Evolutionary conservation across 1,140 invertebrate genomes (phyloP), one percentile per base, ranked within the genome.

Genomic region (Bursaphelenchus mucronatus): DNA sequence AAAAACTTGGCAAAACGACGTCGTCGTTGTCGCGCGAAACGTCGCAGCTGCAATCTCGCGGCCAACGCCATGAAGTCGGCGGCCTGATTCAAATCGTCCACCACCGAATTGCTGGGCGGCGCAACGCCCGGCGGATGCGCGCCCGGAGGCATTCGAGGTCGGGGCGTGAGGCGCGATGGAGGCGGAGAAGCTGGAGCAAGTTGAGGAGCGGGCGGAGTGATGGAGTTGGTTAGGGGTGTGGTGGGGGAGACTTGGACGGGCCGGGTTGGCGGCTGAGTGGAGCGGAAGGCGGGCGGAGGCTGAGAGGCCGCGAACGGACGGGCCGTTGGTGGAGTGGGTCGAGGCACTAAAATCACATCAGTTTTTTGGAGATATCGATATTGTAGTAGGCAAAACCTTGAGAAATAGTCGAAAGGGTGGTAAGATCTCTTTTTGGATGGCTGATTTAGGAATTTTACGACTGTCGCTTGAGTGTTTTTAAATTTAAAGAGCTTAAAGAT

Each of bases 61-160:
- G 62, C 62, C 11, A 64, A 7, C 44, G 13, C 19, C 62, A 64
- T 64, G 62, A 64, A 64, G 10, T 64, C 62, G 13, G n/a, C 21
- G 13, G 62, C 62, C 4, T 41, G n/a, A 51, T 64, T 64, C n/a
- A 64, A 40, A 3, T 66, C 11, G 10, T 63, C n/a, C 9, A 64
- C 63, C 10, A 66, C 44, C 10, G 19, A 15, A 45, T 66, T 66
- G 39, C 39, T 66, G 9, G 62, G 62, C 11, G 62, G 62, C n/a
- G n/a, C 10, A 30, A 51, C 19, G 19, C 63, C 63, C 9, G 62
- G 62, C 0, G 62, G 62, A 49, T 21, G 13, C 1, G 58, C 62
- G 13, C 30, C 30, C 13, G 56, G 13, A 1, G 55, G 61, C 13
- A 30, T 63, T 13, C 59, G 55, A n/a, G 55, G 61, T n/a, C 56